A percentile compares a stretch with the other conserved stretches of the same genome.
phyloP scores from a whole-genome alignment of 1,140 invertebrate genomes.

The Eufriesea mexicana region DNA sequence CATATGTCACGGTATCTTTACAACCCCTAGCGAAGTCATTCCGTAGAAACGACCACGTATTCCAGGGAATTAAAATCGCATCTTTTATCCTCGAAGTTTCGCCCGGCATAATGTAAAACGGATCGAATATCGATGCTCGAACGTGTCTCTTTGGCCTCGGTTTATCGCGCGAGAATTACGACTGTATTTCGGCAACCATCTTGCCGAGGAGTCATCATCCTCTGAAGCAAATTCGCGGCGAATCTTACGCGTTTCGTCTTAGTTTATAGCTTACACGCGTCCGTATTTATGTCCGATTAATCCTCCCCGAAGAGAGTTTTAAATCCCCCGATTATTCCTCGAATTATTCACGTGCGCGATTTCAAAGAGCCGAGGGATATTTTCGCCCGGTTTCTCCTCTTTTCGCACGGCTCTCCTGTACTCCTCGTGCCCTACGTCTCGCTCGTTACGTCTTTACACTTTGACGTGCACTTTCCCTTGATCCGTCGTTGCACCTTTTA shows the following conservation, averaged over 20 bases:
- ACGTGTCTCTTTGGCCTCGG: background rate
- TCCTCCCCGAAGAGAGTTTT: background rate
- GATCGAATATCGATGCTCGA: conserved; percentile 1
- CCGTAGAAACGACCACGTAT: background rate
- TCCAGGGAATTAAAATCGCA: background rate
- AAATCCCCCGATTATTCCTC: background rate
- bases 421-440: background rate
- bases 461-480: background rate
- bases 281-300: conserved; percentile 4
- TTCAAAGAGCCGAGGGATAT: background rate
- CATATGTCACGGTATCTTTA: background rate
- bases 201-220: background rate
- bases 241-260: background rate
- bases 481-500: background rate
- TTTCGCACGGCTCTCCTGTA: background rate
- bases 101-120: background rate
- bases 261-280: too few species aligned
- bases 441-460: conserved; percentile 1
- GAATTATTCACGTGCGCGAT: background rate
- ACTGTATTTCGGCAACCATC: background rate
- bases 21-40: background rate
- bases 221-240: background rate
- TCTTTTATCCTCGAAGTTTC: background rate
- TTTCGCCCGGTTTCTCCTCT: background rate
- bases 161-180: background rate